These are phyloP conservation scores for Terebella lapidaria DNA, from an alignment of 2,888 invertebrate genomes.

Conservation along the genomic window DNA sequence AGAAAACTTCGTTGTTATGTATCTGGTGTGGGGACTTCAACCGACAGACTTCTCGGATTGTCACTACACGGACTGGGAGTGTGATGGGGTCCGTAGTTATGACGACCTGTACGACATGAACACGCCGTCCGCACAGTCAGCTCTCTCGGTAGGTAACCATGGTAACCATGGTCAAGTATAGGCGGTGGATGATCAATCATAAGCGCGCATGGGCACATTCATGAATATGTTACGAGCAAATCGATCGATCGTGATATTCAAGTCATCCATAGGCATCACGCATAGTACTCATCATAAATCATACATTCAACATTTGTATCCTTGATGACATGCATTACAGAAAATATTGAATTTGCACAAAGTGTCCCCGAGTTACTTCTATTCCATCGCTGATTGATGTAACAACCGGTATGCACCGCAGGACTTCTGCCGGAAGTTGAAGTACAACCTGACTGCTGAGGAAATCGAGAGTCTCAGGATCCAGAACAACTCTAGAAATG, in stretches of 20 bases:
- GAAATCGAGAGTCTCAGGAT: slow-evolving; percentile 11
- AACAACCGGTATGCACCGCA: not conserved
- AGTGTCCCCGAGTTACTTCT: no score
- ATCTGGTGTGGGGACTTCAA: slow-evolving; percentile 34
- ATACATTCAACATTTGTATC: no score
- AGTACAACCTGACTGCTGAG: slow-evolving; percentile 10
- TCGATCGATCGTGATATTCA: no score
- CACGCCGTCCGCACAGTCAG: slow-evolving; percentile 16
- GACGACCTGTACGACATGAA: slow-evolving; percentile 26
- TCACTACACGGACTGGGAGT: slow-evolving; percentile 20
- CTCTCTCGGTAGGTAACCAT: slow-evolving; percentile 19
- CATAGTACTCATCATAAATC: no score
- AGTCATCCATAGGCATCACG: no score
- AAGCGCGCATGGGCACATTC: no score
- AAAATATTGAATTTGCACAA: no score
- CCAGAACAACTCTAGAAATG: slow-evolving; percentile 1
- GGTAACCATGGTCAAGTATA: no score
- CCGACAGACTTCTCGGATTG: slow-evolving; percentile 13
- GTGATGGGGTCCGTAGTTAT: slow-evolving; percentile 17
- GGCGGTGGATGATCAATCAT: no score
- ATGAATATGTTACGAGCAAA: no score
- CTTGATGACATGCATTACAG: no score
- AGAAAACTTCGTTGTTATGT: slow-evolving; percentile 26
- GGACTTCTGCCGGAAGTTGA: slow-evolving; percentile 18
- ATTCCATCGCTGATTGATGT: no score